Evolutionary conservation across 2,797 vertebrate genomes (phyloP).

Genomic region (Tragelaphus eurycerus): DNA sequence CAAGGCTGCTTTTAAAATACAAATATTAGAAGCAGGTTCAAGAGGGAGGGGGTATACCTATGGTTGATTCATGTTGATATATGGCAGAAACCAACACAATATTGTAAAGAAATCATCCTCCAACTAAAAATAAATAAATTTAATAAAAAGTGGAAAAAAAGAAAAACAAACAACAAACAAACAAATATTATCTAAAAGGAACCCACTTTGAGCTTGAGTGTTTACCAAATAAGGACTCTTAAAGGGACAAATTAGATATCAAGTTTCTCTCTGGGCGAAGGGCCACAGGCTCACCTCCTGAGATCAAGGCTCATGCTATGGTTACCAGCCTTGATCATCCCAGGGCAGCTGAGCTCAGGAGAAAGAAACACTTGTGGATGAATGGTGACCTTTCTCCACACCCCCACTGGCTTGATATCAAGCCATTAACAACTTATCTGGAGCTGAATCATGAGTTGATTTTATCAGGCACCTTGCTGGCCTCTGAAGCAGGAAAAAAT

Average conservation of each 20-base stretch:
- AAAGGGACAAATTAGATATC: background rate
- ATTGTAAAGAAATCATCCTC: background rate
- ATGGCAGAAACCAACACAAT: background rate
- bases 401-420: background rate
- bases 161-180: background rate
- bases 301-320: background rate
- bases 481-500: background rate
- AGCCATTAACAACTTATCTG: background rate
- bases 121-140: background rate
- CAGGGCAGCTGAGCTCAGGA: background rate
- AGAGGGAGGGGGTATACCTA: background rate
- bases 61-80: background rate
- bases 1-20: background rate
- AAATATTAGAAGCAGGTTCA: background rate
- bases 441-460: background rate
- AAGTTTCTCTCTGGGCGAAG: background rate
- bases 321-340: background rate
- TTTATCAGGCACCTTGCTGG: background rate
- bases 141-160: background rate
- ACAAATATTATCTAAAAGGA: background rate
- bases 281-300: background rate
- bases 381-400: background rate
- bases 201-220: background rate
- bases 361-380: background rate
- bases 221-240: background rate